Conservation (phyloP, 2,113 vertebrate species). For the Nestor notabilis region DNA sequence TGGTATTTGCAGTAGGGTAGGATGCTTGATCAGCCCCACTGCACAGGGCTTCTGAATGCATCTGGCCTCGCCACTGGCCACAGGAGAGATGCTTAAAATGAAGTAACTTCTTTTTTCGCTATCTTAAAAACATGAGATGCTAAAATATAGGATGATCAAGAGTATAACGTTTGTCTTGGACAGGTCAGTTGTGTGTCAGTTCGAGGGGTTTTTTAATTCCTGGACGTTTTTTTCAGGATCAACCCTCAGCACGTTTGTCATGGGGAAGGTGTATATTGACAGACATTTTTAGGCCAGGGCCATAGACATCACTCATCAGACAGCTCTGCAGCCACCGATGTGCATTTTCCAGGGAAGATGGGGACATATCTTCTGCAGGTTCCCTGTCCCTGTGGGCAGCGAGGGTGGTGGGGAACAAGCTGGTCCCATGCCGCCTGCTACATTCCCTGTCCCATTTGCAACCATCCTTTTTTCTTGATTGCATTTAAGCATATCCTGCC, state of each 20-base stretch:
- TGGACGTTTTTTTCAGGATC: not conserved
- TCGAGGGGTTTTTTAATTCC: not conserved
- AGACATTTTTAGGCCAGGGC: constrained; percentile 42
- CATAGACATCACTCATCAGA: not conserved
- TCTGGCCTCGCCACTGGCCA: not conserved
- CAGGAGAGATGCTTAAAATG: not conserved
- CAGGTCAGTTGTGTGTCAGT: not conserved
- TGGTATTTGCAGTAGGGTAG: rapidly evolving
- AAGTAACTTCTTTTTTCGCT: not conserved
- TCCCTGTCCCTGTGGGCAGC: rapidly evolving
- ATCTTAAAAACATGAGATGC: not conserved
- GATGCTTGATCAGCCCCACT: not conserved
- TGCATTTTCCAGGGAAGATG: not conserved
- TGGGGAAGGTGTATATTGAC: not conserved
- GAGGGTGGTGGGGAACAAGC: not conserved
- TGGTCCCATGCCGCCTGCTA: rapidly evolving
- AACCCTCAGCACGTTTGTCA: not conserved
- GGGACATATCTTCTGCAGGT: not conserved
- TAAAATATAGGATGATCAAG: not conserved
- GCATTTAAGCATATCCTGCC: not conserved
- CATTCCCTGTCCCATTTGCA: not conserved
- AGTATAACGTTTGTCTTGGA: not conserved
- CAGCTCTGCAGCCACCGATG: not conserved
- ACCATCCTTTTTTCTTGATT: not conserved
- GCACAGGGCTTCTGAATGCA: not conserved